Base-by-base conservation (phyloP, 37 sponge, comb jelly and placozoan species). In the Mnemiopsis leidyi region DNA sequence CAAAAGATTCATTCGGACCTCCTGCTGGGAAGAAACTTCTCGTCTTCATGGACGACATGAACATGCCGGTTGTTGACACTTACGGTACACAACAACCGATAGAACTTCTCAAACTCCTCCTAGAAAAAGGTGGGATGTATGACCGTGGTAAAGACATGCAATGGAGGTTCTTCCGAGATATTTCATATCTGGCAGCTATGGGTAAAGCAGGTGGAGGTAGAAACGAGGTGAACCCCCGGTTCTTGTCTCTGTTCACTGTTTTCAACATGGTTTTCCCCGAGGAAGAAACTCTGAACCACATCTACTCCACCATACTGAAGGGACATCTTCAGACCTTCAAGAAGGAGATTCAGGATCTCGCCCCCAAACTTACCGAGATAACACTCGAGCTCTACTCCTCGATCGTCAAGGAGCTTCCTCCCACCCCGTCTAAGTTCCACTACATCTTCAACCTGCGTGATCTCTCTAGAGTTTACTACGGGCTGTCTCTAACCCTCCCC, bases 81-180 rank as follows among this genome's bases (percentile, higher is more conserved):
- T 99, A 99, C 79, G 99, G 99, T 18, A 97, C 99, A 2, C 99
- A 98, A 93, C 99, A 98, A 88, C 99, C 99, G 24, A 96, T 98
- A 69, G 99, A 98, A 24, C 75, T 99, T 38, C 94, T 99, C 36
- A 99, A 99, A 68, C 94, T 99, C 32, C 95, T 99, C 73, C 95
- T 97, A 37, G 97, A 97, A 92, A 94, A 94, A 39, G 97, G 97
- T 76, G 99, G 99, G 23, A 96, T 99, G 99, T 99, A 96, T 83
- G 97, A 99, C 71, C 79, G 99, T 92, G 97, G 99, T 9, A 99
- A 99, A 40, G 99, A 99, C 93, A 94, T 99, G 76, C 95, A 96
- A 93, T 97, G 97, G 97, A 96, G 97, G 94, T 39, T 93, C n/a
- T 95, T 96, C 93, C 96, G 96, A 93, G 99, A 99, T 82, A 95